Percentiles rank a stretch among this genome's conserved stretches.
Conservation (phyloP, 2,797 vertebrate genomes). For the Sarcophilus harrisii region DNA sequence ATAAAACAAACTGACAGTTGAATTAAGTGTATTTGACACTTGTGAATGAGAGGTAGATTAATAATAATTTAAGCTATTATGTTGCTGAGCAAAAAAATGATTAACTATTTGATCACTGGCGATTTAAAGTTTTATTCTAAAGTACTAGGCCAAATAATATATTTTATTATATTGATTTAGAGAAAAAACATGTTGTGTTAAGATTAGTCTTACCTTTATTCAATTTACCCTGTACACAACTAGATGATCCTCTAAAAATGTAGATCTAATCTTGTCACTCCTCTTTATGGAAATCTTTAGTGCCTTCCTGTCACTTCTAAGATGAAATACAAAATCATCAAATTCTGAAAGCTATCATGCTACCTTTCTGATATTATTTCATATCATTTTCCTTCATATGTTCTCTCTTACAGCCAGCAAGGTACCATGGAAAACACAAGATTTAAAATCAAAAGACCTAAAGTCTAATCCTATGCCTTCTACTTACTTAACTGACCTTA, state of each 20-base stretch:
- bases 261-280: background rate
- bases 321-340: background rate
- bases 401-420: background rate
- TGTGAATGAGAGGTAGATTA: background rate
- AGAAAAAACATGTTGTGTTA: background rate
- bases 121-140: background rate
- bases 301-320: background rate
- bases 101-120: background rate
- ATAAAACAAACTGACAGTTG: background rate
- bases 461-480: background rate
- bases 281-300: background rate
- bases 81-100: background rate
- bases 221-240: background rate
- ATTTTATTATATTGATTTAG: background rate
- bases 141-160: background rate
- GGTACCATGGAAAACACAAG: background rate
- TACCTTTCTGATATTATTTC: background rate
- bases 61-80: background rate
- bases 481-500: background rate
- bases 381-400: background rate
- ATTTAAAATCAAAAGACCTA: background rate
- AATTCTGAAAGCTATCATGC: background rate
- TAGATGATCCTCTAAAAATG: background rate
- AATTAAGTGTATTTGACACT: background rate
- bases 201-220: background rate